Base-by-base conservation (phyloP, 2,113 vertebrate species). In the Tychaedon coryphoeus region DNA sequence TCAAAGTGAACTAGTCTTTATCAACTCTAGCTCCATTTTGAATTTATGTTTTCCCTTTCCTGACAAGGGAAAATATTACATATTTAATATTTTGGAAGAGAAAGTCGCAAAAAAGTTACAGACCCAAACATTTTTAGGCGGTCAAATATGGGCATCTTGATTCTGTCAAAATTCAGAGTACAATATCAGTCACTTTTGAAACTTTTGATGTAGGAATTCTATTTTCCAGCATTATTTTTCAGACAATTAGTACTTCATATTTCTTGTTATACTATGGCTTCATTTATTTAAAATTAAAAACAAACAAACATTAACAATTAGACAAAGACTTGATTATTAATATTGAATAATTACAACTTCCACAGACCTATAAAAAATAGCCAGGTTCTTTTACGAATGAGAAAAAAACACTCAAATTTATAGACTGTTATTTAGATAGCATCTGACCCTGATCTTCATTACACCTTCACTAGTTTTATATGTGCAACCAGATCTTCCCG, bases 71-170 rank as follows among this genome's bases (percentile, higher is more conserved):
- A 77, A 70, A 50, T 45, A 60, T 58, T 40, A 20, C 7, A 29
- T 54, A 62, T 40, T 74, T 73, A 45, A 12, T 61, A 66, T 58
- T 82, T 90, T 64, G 33, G 16, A 90, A 61, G 15, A 53, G 42
- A 64, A 71, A 1, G 9, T 56, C 8, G 58, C 38, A 80, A 50
- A 45, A 26, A 86, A 53, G 19, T 25, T 51, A n/a, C 1, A 5
- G 2, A 72, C 11, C 3, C 11, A 36, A 60, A 40, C 0, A 1
- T 69, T 61, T 51, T 83, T 1, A 2, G 36, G 51, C n/a, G 18
- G 8, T 36, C 14, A 76, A 80, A 65, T 51, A 5, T 5, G 5
- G 6, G n/a, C 40, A 60, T 72, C 29, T 5, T 31, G 20, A 75
- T 69, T 61, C 19, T 48, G 14, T 45, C 45, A 83, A 93, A 83